Evolutionary conservation across 2,113 vertebrate species (phyloP), one percentile per base, ranked within the genome.

Genomic region (Phoenicopterus ruber): DNA sequence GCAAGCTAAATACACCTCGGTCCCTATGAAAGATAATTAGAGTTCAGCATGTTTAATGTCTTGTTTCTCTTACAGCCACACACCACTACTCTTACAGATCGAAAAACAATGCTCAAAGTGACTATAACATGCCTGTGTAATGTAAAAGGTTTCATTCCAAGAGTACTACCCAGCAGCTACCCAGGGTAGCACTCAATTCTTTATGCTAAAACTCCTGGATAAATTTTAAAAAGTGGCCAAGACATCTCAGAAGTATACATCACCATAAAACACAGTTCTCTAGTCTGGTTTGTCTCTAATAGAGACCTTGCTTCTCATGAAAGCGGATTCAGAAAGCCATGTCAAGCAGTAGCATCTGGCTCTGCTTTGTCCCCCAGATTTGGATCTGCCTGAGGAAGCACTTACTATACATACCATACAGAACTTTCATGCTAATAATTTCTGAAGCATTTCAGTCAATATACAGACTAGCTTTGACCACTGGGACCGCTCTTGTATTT

Each of bases 241-340:
- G 55, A 76, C 3, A 2, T 58, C 54, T 88, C 62, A 77, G 46
- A 87, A 73, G 7, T 1, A 1, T 38, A 18, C 13, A 42, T 46
- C 86, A 82, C 19, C 31, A 65, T 19, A 77, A 61, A 85, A 72
- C 0, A 0, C 34, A 34, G 26, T 50, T 84, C 77, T 42, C 73
- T n/a, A 80, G 62, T n/a, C 49, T 77, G 29, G 49, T 70, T 72
- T 79, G 66, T 42, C 49, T 62, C 72, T 47, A 2, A 5, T 31
- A 79, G 28, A 84, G 36, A 18, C 11, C n/a, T 58, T 47, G 34
- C 66, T 80, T 47, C 67, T 80, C 47, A 90, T 86, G 86, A 94
- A 97, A 94, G 95, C 84, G 31, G 78, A 96, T 96, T 96, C 93
- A 96, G 78, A 89, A 83, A 86, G 38, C 49, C 28, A 10, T 5